Base-by-base conservation (phyloP, 2,888 invertebrate genomes). In the Habroteleia sp. region DNA sequence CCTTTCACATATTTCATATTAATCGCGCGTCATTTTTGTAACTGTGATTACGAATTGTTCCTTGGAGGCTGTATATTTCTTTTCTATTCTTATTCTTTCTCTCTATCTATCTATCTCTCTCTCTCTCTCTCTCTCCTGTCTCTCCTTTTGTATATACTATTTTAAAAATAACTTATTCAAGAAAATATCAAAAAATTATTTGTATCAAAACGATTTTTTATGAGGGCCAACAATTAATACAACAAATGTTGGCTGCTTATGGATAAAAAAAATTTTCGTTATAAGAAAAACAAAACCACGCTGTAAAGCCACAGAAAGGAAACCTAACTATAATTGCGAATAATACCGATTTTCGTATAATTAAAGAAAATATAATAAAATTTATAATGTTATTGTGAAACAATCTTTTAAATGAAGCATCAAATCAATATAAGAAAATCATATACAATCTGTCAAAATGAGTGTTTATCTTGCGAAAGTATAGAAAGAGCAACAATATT, bases 11-110 rank as follows among this genome's bases (percentile, higher is more conserved):
- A 29, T 66, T 54, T 54, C 44, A 37, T 54, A 66, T 46, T 29
- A 62, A 48, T 54, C 33, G 44, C 46, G 46, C 58, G 33, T 41
- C 48, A 56, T 48, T 31, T 58, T 68, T 58, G 20, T 58, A 56
- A 68, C 68, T 68, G 68, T 68, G 68, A 68, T 68, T 58, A 68
- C 56, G 23, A 58, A 68, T 68, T 68, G 68, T 58, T 56, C 68
- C 68, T 58, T 56, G 56, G 48, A 68, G 68, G 66, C 66, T 66
- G 66, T 66, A 56, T 46, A 56, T 66, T 66, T 66, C 65, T 65
- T 66, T 66, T 66, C 42, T 63, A 54, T 42, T 66, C 44, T 56
- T 46, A 54, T 46, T 66, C 20, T 66, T n/a, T n/a, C n/a, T n/a
- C n/a, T n/a, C n/a, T n/a, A n/a, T n/a, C n/a, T n/a, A n/a, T n/a